A percentile compares a stretch with the other conserved stretches of the same genome.
Evolutionary conservation across 2,113 vertebrate species (phyloP).

Genomic region (Falcunculus frontatus): DNA sequence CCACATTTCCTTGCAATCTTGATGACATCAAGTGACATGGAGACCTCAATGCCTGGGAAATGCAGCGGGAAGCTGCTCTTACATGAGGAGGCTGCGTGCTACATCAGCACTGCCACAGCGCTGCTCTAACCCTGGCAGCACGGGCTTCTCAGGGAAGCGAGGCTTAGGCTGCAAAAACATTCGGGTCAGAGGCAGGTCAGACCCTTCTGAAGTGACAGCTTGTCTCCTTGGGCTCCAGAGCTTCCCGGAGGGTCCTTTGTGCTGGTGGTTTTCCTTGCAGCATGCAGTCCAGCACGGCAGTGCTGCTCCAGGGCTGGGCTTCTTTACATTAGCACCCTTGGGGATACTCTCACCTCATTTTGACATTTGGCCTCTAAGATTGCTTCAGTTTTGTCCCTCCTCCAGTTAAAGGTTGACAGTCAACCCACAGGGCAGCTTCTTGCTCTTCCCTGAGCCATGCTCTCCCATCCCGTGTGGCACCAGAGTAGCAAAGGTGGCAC

Average conservation of each 20-base stretch:
- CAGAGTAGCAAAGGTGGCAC: background rate
- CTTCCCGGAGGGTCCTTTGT: background rate
- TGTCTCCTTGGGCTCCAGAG: background rate
- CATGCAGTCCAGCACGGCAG: background rate
- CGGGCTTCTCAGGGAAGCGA: background rate
- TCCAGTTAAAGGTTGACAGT: background rate
- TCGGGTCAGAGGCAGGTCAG: slow-evolving; percentile 22
- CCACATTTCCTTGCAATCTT: background rate
- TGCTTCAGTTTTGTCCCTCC: background rate
- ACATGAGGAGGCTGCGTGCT: background rate
- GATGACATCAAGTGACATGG: background rate
- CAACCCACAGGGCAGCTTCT: background rate
- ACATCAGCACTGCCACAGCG: fast-evolving
- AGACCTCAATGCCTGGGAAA: slow-evolving; percentile 5
- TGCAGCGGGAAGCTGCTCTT: background rate
- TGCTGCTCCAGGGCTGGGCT: fast-evolving
- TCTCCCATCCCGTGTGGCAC: background rate
- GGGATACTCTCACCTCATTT: background rate
- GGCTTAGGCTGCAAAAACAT: background rate
- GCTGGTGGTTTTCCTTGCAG: background rate
- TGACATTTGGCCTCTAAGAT: background rate
- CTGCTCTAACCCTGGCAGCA: background rate
- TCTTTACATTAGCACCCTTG: background rate
- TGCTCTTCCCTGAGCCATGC: fast-evolving
- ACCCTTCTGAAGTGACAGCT: background rate